Evolutionary conservation across 2,113 vertebrate species (phyloP).

Genomic region (Himantopus leucocephalus): DNA sequence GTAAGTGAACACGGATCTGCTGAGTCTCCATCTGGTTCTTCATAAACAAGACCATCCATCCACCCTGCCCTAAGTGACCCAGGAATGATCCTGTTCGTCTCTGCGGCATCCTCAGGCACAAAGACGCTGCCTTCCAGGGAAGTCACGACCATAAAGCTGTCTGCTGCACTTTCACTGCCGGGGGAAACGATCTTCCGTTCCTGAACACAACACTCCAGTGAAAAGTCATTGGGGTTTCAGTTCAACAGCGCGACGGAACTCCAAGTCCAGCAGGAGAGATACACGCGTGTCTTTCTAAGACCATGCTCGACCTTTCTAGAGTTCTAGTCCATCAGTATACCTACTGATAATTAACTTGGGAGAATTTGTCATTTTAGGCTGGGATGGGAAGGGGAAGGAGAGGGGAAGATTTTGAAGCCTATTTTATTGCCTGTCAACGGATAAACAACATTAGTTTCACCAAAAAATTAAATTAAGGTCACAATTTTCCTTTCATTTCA

Average conservation of each 20-base stretch:
- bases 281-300: background rate
- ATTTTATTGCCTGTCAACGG: background rate
- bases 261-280: background rate
- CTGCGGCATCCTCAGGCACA: background rate
- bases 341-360: background rate
- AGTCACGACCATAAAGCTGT: background rate
- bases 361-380: background rate
- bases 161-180: background rate
- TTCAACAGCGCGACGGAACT: background rate
- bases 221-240: background rate
- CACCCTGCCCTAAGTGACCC: background rate
- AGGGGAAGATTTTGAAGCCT: background rate
- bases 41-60: background rate
- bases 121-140: background rate
- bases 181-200: background rate
- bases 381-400: background rate
- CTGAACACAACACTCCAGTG: background rate
- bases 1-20: background rate
- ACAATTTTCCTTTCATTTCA: background rate
- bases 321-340: rapidly evolving
- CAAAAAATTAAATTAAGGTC: background rate
- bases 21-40: background rate
- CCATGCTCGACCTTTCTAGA: background rate
- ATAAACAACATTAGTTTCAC: background rate
- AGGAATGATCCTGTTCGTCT: background rate